A percentile compares a stretch with the other conserved stretches of the same genome.
phyloP scores from a whole-genome alignment of 2,888 invertebrate genomes.

The Nomada hirtipes region DNA sequence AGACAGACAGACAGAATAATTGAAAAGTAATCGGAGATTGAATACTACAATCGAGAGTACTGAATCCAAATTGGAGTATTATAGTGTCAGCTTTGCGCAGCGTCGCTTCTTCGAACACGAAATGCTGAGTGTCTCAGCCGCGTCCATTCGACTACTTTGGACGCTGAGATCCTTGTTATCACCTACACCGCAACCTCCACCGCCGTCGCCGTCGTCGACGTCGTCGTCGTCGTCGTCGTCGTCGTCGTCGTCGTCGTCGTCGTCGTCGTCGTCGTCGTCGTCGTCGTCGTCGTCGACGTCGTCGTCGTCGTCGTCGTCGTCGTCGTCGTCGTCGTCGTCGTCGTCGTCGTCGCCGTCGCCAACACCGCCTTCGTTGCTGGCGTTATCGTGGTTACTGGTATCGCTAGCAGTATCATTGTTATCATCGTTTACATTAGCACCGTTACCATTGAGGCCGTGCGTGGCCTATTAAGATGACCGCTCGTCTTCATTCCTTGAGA shows the following conservation, averaged over 20 bases:
- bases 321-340: conserved; percentile 47
- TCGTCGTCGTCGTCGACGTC: conserved; percentile 43
- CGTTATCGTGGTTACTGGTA: conserved; percentile 14
- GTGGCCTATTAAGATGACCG: conserved; percentile 83
- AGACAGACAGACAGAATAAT: not conserved
- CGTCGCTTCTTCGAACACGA: conserved; percentile 62
- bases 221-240: conserved; percentile 42
- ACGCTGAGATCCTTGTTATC: conserved; percentile 73
- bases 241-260: conserved; percentile 7
- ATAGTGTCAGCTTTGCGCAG: conserved; percentile 39
- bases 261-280: conserved; percentile 30
- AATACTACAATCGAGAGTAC: not conserved
- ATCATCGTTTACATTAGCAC: conserved; percentile 19
- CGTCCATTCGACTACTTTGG: conserved; percentile 74
- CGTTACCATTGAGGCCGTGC: conserved; percentile 74
- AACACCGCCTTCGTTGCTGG: conserved; percentile 44
- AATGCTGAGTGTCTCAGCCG: conserved; percentile 80
- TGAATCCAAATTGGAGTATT: conserved; percentile 1
- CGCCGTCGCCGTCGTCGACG: conserved; percentile 44
- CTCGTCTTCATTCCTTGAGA: conserved; percentile 83
- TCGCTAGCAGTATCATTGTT: conserved; percentile 7
- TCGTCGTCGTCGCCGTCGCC: conserved; percentile 46
- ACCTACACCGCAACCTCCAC: conserved; percentile 51
- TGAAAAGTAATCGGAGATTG: not conserved
- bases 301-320: conserved; percentile 40